These are phyloP conservation scores for Thaumetopoea pityocampa DNA, from an alignment of 1,140 invertebrate species.

Conservation along the genomic window DNA sequence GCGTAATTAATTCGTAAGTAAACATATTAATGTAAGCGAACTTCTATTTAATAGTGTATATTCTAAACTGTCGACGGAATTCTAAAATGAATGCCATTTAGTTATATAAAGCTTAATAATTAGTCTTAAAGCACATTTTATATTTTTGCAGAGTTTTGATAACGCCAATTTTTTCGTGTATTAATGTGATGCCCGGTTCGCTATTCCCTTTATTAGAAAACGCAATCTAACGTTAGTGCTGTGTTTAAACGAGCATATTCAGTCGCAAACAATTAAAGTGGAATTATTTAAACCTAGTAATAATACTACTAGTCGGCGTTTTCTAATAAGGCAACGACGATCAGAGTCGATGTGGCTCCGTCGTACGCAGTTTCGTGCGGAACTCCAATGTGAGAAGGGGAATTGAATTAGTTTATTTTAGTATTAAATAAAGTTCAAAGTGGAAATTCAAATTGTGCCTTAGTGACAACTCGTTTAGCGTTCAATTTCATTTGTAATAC, in stretches of 20 bases:
- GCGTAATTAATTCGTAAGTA: conserved; percentile 12
- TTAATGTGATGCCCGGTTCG: neutral
- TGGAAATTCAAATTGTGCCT: conserved; percentile 73
- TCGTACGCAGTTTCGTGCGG: no score
- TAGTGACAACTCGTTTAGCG: conserved; percentile 65
- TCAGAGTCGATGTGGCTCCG: no score
- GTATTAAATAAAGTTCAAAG: conserved; percentile 70
- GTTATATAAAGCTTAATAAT: neutral
- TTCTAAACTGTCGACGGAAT: conserved; percentile 18
- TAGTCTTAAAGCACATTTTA: conserved; percentile 15
- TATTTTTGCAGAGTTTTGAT: conserved; percentile 23
- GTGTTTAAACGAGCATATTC: no score
- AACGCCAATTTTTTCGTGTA: conserved; percentile 6
- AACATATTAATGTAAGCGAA: conserved; percentile 13
- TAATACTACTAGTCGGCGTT: no score
- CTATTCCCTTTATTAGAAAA: no score
- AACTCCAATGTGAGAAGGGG: conserved; percentile 32
- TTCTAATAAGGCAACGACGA: no score
- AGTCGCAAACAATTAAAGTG: no score
- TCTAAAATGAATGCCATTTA: conserved; percentile 15
- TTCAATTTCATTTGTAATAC: conserved; percentile 51
- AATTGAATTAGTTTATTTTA: conserved; percentile 67
- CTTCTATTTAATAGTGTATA: conserved; percentile 11
- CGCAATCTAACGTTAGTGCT: no score
- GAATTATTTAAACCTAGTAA: no score